Percentiles rank a stretch among this genome's conserved stretches.
Evolutionary conservation across 2,113 vertebrate genomes (phyloP).

Genomic region (Anseranas semipalmata): DNA sequence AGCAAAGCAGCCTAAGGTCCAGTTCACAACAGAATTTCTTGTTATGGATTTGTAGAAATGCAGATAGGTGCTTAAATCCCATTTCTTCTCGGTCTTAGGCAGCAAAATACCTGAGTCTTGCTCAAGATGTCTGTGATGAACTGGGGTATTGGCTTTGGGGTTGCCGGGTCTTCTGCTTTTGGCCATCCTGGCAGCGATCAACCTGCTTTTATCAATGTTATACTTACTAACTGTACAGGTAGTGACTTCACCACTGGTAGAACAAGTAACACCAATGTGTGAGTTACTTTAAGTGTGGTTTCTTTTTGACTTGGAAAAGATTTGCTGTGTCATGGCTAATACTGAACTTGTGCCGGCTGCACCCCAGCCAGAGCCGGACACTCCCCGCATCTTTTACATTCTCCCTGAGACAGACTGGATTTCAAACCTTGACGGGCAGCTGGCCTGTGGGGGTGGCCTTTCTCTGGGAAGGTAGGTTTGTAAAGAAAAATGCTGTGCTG

Average conservation of each 20-base stretch:
- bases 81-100: background rate
- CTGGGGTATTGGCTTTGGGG: background rate
- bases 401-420: background rate
- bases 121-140: background rate
- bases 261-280: background rate
- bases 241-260: background rate
- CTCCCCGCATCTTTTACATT: background rate
- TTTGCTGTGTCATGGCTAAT: background rate
- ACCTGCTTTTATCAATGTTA: background rate
- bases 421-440: background rate
- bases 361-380: background rate
- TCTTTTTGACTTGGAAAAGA: background rate
- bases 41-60: background rate
- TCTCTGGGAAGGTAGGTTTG: background rate
- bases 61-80: background rate
- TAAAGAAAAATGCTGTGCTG: background rate
- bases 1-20: background rate
- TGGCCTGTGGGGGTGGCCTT: background rate
- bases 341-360: background rate
- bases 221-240: background rate
- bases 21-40: background rate
- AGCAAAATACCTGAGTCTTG: background rate
- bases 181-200: background rate
- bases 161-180: background rate
- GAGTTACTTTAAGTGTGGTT: background rate